Base-by-base conservation (phyloP, 2,888 invertebrate species). In the Blastobasis adustella region DNA sequence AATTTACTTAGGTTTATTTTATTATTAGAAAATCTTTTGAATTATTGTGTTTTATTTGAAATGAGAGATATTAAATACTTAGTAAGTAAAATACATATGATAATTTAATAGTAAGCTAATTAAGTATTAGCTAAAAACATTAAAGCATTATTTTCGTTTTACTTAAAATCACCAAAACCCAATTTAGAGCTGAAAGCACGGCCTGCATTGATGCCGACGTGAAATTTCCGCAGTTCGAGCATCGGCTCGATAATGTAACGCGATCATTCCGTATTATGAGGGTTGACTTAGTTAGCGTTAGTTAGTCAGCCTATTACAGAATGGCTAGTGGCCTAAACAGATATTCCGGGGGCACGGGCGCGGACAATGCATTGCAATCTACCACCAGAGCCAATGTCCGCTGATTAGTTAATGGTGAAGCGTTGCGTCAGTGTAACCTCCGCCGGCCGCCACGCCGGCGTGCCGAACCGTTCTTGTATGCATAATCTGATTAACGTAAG, bases 401-500 rank as follows among this genome's bases (percentile, higher is more conserved):
- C 83, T 87, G 87, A 87, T 87, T 87, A 87, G 86, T 80, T 86
- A 86, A 85, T 85, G 77, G 84, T 71, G 78, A 70, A 75, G 75
- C 75, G 83, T 73, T 5, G n/a, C 42, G 42, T 42, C 40, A 9
- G 40, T 9, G 40, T 6, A 6, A 9, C 7, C 40, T 6, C 7
- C 40, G 4, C 7, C 40, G 40, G 40, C 40, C 7, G 40, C 40
- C 7, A 9, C 40, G 40, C 7, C 40, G 40, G 40, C 40, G 40
- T 9, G 37, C 10, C 71, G 69, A 85, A 76, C 83, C 81, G 74
- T 82, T 84, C 86, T 85, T 85, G 85, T 84, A 83, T 86, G 84
- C 85, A 86, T 87, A 86, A 87, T 86, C 86, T 85, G 84, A 86
- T 85, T 85, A 86, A 72, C 72, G 72, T 81, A 85, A 84, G 84